Conservation (phyloP, 2,888 invertebrate genomes). For the Dolomedes plantarius region DNA sequence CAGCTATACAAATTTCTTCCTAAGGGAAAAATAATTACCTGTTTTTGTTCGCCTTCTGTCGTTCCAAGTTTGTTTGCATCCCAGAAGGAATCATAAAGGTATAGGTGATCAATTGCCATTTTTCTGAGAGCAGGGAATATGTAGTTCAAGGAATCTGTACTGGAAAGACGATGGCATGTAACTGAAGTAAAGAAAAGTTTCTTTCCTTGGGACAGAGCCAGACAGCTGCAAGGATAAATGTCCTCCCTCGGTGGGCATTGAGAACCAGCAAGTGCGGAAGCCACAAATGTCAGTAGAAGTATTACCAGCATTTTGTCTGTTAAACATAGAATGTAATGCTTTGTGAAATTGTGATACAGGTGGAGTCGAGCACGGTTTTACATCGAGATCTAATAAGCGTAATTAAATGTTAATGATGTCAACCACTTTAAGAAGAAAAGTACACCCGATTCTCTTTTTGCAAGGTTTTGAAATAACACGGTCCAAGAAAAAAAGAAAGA, state of each 20-base stretch:
- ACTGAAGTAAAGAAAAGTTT: conserved; percentile 26
- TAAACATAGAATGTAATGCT: no score
- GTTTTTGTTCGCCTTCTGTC: background rate
- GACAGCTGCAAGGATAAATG: conserved; percentile 51
- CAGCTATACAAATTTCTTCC: no score
- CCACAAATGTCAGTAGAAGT: background rate
- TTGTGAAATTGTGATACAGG: no score
- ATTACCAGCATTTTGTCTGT: background rate
- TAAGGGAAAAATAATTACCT: no score
- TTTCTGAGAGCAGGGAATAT: conserved; percentile 23
- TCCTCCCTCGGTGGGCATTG: conserved; percentile 37
- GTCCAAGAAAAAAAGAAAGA: no score
- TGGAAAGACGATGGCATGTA: conserved; percentile 23
- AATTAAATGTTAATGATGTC: no score
- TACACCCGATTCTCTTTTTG: no score
- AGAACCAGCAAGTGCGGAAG: background rate
- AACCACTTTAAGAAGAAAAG: no score
- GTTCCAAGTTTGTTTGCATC: conserved; percentile 20
- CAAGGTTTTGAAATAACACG: no score
- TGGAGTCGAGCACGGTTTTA: no score
- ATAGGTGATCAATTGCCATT: conserved; percentile 46
- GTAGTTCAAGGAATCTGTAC: background rate
- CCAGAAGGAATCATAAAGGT: conserved; percentile 57
- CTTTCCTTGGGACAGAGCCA: conserved; percentile 1
- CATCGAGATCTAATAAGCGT: no score